Evolutionary conservation across 2,888 invertebrate genomes (phyloP), one percentile per base, ranked within the genome.

Genomic region (Eupithecia vulgata): DNA sequence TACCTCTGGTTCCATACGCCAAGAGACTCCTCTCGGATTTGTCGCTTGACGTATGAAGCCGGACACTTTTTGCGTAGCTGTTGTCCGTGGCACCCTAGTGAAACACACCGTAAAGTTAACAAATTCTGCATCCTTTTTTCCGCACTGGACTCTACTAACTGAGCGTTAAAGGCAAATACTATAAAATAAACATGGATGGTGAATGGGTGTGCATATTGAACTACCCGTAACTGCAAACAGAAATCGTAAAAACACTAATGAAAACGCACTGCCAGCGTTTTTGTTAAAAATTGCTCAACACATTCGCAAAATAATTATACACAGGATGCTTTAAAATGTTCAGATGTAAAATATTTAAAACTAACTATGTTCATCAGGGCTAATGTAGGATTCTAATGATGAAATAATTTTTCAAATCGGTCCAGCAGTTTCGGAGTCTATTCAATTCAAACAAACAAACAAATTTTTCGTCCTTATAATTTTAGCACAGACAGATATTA

Each of bases 81-180:
- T 13, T 12, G 61, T 61, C 61, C 61, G 64, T 10, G 15, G 30
- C 34, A n/a, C n/a, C 21, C 37, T 5, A 64, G n/a, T n/a, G 64
- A 15, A 37, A 0, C 2, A 34, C 34, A 10, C 8, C 37, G n/a
- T 34, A n/a, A 64, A 90, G 85, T 89, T 89, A 88, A 90, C 90
- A 90, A 91, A 91, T 91, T 90, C 85, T 89, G 88, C 88, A 90
- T 90, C 87, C 88, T 91, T 92, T 92, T 90, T 90, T 88, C 88
- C 85, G 82, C 78, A 80, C 84, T 81, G 85, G 84, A 86, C 89
- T 64, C 65, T 13, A 25, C 37, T 88, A 88, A 88, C 88, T 83
- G 85, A 87, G 85, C 87, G 84, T 87, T 62, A 82, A 88, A 89
- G 87, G 87, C 90, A 90, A 89, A 89, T 65, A 65, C 37, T 65